Conservation (phyloP, 2,888 invertebrate genomes). For the Microplitis manilae region DNA sequence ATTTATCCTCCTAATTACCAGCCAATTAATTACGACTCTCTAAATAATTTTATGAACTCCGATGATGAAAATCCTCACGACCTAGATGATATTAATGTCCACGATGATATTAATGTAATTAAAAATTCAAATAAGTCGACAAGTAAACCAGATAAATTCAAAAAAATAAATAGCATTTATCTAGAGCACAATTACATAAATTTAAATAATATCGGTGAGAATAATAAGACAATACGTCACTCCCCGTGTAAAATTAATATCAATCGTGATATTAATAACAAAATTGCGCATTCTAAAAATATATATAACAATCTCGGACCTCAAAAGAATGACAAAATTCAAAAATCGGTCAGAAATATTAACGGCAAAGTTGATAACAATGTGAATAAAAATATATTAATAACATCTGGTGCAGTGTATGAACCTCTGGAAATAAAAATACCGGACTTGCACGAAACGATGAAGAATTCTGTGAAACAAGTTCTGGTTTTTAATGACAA, state of each 20-base stretch:
- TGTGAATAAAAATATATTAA: background rate
- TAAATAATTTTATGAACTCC: background rate
- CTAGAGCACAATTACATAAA: conserved; percentile 50
- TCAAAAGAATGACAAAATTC: background rate
- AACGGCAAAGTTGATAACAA: background rate
- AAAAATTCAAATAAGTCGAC: conserved; percentile 12
- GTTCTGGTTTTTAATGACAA: conserved; percentile 60
- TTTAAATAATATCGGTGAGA: conserved; percentile 14
- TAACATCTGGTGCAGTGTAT: background rate
- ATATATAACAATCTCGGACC: background rate
- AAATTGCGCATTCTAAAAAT: conserved; percentile 34
- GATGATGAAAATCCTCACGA: no score
- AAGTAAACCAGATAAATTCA: conserved; percentile 29
- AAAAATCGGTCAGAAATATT: conserved; percentile 6
- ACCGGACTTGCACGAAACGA: background rate
- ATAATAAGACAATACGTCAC: background rate
- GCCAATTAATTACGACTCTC: conserved; percentile 26
- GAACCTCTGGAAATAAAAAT: conserved; percentile 20
- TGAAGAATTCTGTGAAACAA: conserved; percentile 50
- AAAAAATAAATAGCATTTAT: conserved; percentile 38
- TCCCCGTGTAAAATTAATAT: background rate
- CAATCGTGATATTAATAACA: conserved; percentile 42
- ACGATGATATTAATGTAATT: conserved; percentile 15
- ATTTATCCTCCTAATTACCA: background rate
- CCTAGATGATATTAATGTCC: conserved; percentile 32